A percentile compares a stretch with the other conserved stretches of the same genome.
phyloP scores from a whole-genome alignment of 1,140 invertebrate genomes.

The Hesperophylax magnus region DNA sequence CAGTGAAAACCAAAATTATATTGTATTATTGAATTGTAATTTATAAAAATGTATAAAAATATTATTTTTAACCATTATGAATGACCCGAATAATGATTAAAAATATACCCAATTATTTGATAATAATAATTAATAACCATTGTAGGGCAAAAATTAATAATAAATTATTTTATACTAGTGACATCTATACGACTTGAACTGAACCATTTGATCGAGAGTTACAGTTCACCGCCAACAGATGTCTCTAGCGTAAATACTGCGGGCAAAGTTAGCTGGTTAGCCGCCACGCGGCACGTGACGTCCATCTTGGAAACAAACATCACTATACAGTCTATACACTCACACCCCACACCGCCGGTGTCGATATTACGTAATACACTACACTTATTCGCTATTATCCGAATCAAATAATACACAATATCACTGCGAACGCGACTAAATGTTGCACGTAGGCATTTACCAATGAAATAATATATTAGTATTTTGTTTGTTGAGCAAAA shows the following conservation, averaged over 20 bases:
- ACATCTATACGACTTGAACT: background rate
- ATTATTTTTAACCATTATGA: background rate
- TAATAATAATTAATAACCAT: background rate
- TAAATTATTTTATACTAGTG: background rate
- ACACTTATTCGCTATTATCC: no score
- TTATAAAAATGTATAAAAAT: background rate
- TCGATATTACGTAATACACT: background rate
- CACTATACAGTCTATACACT: no score
- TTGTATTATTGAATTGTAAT: no score
- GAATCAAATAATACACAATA: no score
- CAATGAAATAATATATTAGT: no score
- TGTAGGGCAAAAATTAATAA: background rate
- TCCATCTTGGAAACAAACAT: background rate
- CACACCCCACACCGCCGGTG: background rate
- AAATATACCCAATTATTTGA: background rate
- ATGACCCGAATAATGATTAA: background rate
- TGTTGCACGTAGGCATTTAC: no score
- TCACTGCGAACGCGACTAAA: no score
- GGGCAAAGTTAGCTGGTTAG: slow-evolving; percentile 16
- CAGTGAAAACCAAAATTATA: no score
- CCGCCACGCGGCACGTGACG: slow-evolving; percentile 54
- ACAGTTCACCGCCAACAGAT: slow-evolving; percentile 57
- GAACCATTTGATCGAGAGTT: background rate
- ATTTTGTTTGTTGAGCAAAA: no score
- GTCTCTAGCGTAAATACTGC: slow-evolving; percentile 55